Evolutionary conservation across 2,888 invertebrate species (phyloP).

Genomic region (Zhuqinia jingwanae): DNA sequence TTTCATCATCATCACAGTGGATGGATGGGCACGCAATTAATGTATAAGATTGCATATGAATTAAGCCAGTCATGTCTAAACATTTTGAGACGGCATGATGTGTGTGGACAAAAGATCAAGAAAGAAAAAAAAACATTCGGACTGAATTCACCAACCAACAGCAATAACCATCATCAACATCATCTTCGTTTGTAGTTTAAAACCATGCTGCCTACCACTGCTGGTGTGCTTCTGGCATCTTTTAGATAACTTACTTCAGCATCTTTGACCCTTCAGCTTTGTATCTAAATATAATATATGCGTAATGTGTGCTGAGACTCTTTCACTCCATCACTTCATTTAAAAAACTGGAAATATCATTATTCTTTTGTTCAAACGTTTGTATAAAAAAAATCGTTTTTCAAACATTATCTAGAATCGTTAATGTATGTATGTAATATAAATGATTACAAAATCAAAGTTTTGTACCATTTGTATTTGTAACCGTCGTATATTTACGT

Average conservation of each 20-base stretch:
- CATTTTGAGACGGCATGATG: slow-evolving; percentile 52
- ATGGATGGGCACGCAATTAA: not conserved
- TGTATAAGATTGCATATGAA: slow-evolving; percentile 30
- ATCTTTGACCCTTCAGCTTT: slow-evolving; percentile 4
- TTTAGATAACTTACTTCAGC: slow-evolving; percentile 64
- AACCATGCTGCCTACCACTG: not conserved
- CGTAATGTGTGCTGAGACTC: not conserved
- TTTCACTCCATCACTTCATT: not conserved
- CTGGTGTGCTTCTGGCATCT: slow-evolving; percentile 34
- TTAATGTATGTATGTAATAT: slow-evolving; percentile 17
- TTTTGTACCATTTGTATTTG: slow-evolving; percentile 8
- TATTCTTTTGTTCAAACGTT: slow-evolving; percentile 27
- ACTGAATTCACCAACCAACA: no score
- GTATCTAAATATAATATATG: no score
- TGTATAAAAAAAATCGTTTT: not conserved
- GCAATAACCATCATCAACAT: no score
- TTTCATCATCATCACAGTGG: not conserved
- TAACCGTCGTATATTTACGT: not conserved
- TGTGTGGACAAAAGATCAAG: not conserved
- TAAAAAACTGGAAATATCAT: slow-evolving; percentile 59
- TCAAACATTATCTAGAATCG: no score
- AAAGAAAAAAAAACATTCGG: not conserved
- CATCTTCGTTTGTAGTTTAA: not conserved
- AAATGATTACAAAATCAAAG: slow-evolving; percentile 37
- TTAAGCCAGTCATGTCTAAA: slow-evolving; percentile 54